Evolutionary conservation across 2,888 invertebrate genomes (phyloP), one percentile per base, ranked within the genome.

Genomic region (Pseudococcus longispinus): DNA sequence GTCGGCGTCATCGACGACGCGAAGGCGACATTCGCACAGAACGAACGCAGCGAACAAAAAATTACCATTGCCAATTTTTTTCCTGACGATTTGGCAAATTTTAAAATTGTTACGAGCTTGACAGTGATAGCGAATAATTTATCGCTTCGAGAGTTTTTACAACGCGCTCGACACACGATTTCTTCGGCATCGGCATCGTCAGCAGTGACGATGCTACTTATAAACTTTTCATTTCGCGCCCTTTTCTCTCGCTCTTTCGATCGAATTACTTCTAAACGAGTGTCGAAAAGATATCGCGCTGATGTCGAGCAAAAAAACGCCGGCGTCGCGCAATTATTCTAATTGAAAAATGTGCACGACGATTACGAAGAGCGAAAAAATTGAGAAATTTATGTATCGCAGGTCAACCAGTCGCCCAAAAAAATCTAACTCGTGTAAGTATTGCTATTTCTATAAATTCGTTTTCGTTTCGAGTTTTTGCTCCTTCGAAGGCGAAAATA

Each of bases 61-160:
- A 65, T 26, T 65, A 55, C 55, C 65, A 20, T 26, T 65, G 65
- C 65, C 65, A 65, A 65, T 65, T 65, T 65, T 65, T 65, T 65
- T 65, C 65, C 65, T 26, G 65, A 65, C 65, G 26, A 65, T 65
- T 65, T 65, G 65, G 65, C 65, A 26, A 65, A 65, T 65, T 65
- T 65, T 26, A 65, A 65, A 65, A 65, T 65, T 65, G 65, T 65
- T 65, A 65, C 65, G 65, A 26, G 65, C 26, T 65, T 65, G 65
- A 65, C 65, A 65, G 65, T 65, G 65, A 65, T 65, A 65, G 65
- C 65, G 65, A 65, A 26, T 65, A 65, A 65, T 65, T 65, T 65
- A 65, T 65, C 65, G 65, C 15, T 65, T 65, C 65, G 65, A 65
- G 65, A 26, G 11, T 65, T 26, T 26, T 3, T 65, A 11, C 65